Percentiles rank a stretch among this genome's conserved stretches.
Evolutionary conservation across 2,888 invertebrate genomes (phyloP).

Genomic region (Watsonalla cultraria): DNA sequence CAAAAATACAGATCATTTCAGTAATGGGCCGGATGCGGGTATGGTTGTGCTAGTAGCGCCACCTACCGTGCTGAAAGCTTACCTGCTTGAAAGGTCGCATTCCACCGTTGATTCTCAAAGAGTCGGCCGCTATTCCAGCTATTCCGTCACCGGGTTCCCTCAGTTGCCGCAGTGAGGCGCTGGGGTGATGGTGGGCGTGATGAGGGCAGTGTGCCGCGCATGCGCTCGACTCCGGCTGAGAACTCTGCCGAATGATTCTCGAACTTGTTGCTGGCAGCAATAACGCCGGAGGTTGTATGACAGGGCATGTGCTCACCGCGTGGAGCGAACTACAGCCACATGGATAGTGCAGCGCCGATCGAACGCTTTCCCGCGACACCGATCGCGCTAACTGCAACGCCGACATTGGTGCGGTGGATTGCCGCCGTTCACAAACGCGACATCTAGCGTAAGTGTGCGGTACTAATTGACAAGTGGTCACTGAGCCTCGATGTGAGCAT

Average conservation of each 20-base stretch:
- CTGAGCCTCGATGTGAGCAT: slow-evolving; percentile 80
- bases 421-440: slow-evolving; percentile 86
- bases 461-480: slow-evolving; percentile 82
- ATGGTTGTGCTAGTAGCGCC: slow-evolving; percentile 41
- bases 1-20: background rate
- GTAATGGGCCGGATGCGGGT: background rate
- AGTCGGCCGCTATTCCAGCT: slow-evolving; percentile 97
- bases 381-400: slow-evolving; percentile 89
- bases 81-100: slow-evolving; percentile 98
- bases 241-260: slow-evolving; percentile 93
- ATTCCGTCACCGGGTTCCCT: slow-evolving; percentile 91
- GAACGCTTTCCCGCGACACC: slow-evolving; percentile 89
- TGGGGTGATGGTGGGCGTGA: slow-evolving; percentile 84
- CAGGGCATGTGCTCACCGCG: slow-evolving; percentile 81
- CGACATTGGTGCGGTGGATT: slow-evolving; percentile 88
- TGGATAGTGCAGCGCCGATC: slow-evolving; percentile 83
- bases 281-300: slow-evolving; percentile 84
- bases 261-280: slow-evolving; percentile 85
- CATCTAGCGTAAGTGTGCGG: slow-evolving; percentile 82
- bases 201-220: slow-evolving; percentile 82
- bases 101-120: slow-evolving; percentile 96
- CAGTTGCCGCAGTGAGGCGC: slow-evolving; percentile 91
- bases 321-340: slow-evolving; percentile 77
- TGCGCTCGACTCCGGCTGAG: slow-evolving; percentile 88
- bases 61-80: slow-evolving; percentile 59